Base-by-base conservation (phyloP, 2,888 invertebrate genomes). In the Drosophila picticornis region DNA sequence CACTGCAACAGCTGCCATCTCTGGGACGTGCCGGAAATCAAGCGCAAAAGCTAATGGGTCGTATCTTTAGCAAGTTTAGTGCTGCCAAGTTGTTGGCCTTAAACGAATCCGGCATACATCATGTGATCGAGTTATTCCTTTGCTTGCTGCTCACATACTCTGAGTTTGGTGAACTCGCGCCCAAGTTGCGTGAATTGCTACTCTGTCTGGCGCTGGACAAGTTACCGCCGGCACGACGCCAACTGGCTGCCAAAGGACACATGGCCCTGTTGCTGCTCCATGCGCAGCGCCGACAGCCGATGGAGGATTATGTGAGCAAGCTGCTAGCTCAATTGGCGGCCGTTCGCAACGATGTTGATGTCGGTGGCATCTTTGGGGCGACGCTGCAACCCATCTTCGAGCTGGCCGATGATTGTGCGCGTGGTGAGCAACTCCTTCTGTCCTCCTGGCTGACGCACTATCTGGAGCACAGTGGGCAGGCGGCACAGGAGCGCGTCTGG, bases 31-130 rank as follows among this genome's bases (percentile, higher is more conserved):
- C 75, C n/a, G 57, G 57, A 0, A 80, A 84, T 64, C 93, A 93
- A 75, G 88, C 87, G 0, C 92, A 92, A 56, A 93, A 95, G 83
- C 92, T 95, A 16, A 92, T 94, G 75, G 95, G 95, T 0, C 93
- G 95, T 62, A 94, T 95, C 69, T 95, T 94, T 75, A 94, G 95
- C 0, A 95, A 95, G 87, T 95, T 95, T 69, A 94, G 94, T 19
- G 91, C 94, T n/a, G 93, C 93, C 57, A 95, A 95, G 91, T 92
- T 95, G 59, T 86, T 94, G 63, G 94, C 94, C 10, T 93, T 95
- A 16, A 94, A 94, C 31, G 94, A 95, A 81, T 92, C 92, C 32
- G 95, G 95, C 2, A 92, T 95, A 38, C 94, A 94, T 79, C 94
- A 95, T 91, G 94, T 95, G 51, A 92, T 94, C 19, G 93, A 93